phyloP scores from a whole-genome alignment of 2,888 invertebrate genomes.

The Pollenia labialis region DNA sequence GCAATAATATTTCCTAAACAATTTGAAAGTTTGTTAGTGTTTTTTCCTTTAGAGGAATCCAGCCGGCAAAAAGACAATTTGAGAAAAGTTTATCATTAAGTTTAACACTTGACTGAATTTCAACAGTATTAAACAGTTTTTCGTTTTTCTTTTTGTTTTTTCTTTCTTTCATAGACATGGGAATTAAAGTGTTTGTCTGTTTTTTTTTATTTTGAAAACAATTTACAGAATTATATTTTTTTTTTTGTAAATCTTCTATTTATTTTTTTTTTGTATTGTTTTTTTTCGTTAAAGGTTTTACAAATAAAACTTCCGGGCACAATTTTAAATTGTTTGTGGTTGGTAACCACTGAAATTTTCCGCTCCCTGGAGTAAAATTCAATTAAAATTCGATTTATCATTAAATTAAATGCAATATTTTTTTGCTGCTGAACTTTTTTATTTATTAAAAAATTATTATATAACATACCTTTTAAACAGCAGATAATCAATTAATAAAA shows the following conservation, averaged over 20 bases:
- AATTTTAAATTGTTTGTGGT: conserved; percentile 46
- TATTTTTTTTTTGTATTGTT: conserved; percentile 12
- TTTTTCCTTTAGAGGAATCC: background rate
- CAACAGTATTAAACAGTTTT: conserved; percentile 70
- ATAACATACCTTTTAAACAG: background rate
- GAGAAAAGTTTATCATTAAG: conserved; percentile 77
- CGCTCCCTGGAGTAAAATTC: conserved; percentile 35
- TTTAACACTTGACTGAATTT: conserved; percentile 77
- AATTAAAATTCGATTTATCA: conserved; percentile 45
- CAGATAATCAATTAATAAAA: background rate
- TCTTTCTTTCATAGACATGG: conserved; percentile 8
- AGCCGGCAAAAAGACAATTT: background rate
- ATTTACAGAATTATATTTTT: conserved; percentile 3
- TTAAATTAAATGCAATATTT: conserved; percentile 28
- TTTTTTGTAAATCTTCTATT: conserved; percentile 6
- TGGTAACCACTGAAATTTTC: background rate
- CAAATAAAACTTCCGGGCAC: background rate
- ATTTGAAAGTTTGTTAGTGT: conserved; percentile 13
- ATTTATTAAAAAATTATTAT: background rate
- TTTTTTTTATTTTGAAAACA: conserved; percentile 29
- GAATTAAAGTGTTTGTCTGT: conserved; percentile 27
- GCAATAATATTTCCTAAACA: conserved; percentile 12
- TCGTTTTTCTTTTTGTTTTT: background rate
- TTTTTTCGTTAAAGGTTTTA: background rate
- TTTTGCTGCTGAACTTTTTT: background rate